Base-by-base conservation (phyloP, 2,113 vertebrate species). In the Sisor rabdophorus region DNA sequence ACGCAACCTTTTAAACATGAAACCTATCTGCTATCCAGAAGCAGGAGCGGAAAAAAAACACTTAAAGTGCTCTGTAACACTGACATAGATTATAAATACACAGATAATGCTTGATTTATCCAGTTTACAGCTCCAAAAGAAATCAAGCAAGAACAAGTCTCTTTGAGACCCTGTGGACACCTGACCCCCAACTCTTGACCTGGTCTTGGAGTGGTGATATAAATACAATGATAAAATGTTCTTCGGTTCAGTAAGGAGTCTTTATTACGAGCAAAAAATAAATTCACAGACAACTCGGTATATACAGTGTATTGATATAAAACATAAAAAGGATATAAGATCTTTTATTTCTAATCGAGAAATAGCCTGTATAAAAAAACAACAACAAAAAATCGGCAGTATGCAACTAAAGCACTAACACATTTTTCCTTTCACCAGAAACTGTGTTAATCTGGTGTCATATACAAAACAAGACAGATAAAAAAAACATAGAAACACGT, bases 271-370 rank as follows among this genome's bases (percentile, higher is more conserved):
- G 78, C 22, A 75, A 58, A 52, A 64, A 61, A 61, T 10, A 61
- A 30, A 70, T 61, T 80, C 79, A 65, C 79, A 71, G 67, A 64
- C 36, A 72, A 52, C n/a, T 48, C 53, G 68, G 19, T 78, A 75
- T 74, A 81, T 61, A 78, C 72, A 76, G 71, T 87, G 74, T 24
- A 78, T 58, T 65, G 76, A 81, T 82, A 77, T 22, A 79, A 77
- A 73, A 65, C 19, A 78, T 72, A 54, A 11, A 80, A 82, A 36
- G 69, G 30, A 71, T 84, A 86, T 89, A 84, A 86, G 54, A 79
- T 82, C 77, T 91, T 44, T 87, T 87, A 88, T 91, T 89, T 85
- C 86, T 92, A 91, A 87, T 90, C 82, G 87, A 88, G 81, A 81
- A 71, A 64, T n/a, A 72, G 87, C 79, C 80, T 86, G 69, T 44